These are phyloP conservation scores for Euwallacea similis DNA, from an alignment of 1,140 invertebrate genomes.

Conservation along the genomic window DNA sequence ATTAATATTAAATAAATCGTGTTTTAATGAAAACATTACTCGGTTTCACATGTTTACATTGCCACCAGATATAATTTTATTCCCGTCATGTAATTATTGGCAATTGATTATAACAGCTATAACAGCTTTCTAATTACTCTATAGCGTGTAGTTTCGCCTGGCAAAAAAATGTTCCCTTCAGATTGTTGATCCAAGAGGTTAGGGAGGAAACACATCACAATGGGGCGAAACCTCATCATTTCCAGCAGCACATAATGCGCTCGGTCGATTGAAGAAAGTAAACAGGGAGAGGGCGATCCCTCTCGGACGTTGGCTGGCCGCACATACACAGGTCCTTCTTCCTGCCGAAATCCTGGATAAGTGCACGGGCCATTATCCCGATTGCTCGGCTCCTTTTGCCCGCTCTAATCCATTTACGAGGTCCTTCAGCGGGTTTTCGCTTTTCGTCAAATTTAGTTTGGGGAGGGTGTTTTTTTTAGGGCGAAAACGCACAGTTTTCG, in stretches of 20 bases:
- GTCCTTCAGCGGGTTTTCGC: constrained; percentile 9
- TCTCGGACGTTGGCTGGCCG: constrained; percentile 9
- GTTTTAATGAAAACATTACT: constrained; percentile 37
- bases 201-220: constrained; percentile 29
- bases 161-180: constrained; percentile 4
- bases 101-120: constrained; percentile 26
- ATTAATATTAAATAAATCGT: constrained; percentile 35
- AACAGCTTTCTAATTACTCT: constrained; percentile 1
- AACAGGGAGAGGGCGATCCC: constrained; percentile 20
- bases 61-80: constrained; percentile 27
- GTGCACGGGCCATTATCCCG: constrained; percentile 39
- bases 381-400: constrained; percentile 32
- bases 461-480: constrained; percentile 5
- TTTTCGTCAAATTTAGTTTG: constrained; percentile 18
- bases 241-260: constrained; percentile 20
- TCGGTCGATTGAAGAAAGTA: constrained; percentile 34
- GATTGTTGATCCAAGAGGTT: constrained; percentile 21
- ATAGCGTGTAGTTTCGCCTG: background rate
- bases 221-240: constrained; percentile 27
- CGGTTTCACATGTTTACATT: constrained; percentile 29
- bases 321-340: constrained; percentile 20
- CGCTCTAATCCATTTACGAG: constrained; percentile 34
- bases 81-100: constrained; percentile 17
- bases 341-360: constrained; percentile 37
- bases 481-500: background rate